Base-by-base conservation (phyloP, 1,140 invertebrate species). In the Caenorhabditis tropicalis region DNA sequence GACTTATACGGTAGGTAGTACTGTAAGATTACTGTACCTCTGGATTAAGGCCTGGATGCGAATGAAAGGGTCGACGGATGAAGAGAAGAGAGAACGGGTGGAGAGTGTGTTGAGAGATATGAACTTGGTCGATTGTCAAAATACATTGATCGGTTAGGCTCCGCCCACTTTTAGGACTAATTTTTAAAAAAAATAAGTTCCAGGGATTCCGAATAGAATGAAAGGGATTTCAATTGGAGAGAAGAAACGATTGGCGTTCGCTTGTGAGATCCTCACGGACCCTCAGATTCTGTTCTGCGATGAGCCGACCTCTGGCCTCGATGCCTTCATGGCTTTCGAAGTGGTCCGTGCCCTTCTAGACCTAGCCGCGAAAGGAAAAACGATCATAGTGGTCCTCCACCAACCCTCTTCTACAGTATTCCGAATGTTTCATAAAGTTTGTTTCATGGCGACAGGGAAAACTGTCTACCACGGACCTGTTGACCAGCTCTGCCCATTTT, bases 391-490 rank as follows among this genome's bases (percentile, higher is more conserved):
- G 86, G 95, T 95, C 0, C 94, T 96, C 31, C 95, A 96, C 91
- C 95, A 96, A 89, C 95, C 95, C 0, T 94, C 95, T 5, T 95
- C 95, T 7, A 94, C 95, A 83, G 93, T 96, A 6, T 95, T 95
- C 87, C 94, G 95, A 88, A 92, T 95, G 60, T 82, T 81, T 21
- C 46, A 82, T 24, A 85, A 82, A 51, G 84, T 85, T 6, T 80
- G 82, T 31, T 85, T 85, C 81, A 82, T 85, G 84, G 79, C 84
- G 16, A 79, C 56, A 21, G 84, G 84, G 16, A 65, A 82, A 19
- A 33, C 53, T 0, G 60, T 81, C 10, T 85, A 85, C 60, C 80
- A 85, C 48, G 84, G 84, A 0, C 49, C 84, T 7, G 81, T 85
- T 9, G n/a, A 33, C 10, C n/a, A 58, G 9, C 16, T 85, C 3